Evolutionary conservation across 2,113 vertebrate species (phyloP).

Genomic region (Porphyrio hochstetteri): DNA sequence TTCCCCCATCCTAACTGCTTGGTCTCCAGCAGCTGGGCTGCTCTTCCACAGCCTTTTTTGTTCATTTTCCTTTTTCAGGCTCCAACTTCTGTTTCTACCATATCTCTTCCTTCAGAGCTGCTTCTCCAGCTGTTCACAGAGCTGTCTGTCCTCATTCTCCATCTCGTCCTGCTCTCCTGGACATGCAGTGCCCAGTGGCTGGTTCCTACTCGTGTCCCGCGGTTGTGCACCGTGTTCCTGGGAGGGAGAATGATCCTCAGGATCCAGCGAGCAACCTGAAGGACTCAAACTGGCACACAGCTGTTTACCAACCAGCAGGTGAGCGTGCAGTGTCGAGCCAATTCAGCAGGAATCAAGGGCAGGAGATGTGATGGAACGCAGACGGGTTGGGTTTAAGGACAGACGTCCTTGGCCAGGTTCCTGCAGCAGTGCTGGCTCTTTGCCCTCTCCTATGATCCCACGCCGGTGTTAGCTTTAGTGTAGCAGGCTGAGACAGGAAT

Average conservation of each 20-base stretch:
- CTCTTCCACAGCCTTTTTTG: neutral
- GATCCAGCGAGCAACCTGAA: neutral
- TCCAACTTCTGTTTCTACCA: neutral
- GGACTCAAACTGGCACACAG: neutral
- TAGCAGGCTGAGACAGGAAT: neutral
- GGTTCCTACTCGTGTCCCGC: neutral
- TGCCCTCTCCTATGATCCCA: neutral
- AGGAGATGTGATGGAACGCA: neutral
- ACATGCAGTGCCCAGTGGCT: neutral
- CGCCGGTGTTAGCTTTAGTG: neutral
- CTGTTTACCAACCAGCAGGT: rapidly evolving
- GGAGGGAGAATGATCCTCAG: neutral
- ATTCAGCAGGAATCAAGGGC: neutral
- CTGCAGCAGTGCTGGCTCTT: neutral
- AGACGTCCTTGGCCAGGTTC: neutral
- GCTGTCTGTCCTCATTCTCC: neutral
- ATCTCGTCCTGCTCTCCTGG: neutral
- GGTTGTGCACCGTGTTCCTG: neutral
- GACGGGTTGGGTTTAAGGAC: neutral
- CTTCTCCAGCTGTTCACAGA: neutral
- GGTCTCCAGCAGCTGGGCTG: neutral
- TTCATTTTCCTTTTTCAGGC: neutral
- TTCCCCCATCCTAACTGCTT: neutral
- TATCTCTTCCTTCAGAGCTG: neutral
- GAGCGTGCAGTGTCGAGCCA: neutral